A percentile compares a stretch with the other conserved stretches of the same genome.
phyloP scores from a whole-genome alignment of 1,140 invertebrate species.

The Augochlora pura region DNA sequence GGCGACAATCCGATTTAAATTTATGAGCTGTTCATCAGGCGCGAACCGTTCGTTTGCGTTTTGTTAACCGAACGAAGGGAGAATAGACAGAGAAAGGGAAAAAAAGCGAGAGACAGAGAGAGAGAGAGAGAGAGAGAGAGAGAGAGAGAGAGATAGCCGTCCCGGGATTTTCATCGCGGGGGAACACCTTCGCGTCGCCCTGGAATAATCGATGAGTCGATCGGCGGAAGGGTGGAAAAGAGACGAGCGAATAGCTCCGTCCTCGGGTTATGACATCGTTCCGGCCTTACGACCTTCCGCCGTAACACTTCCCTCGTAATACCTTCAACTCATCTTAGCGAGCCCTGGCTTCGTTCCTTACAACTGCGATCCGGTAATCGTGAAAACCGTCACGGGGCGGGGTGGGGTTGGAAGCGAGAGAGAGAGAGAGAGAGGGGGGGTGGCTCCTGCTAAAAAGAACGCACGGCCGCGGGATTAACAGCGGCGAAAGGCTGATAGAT shows the following conservation, averaged over 20 bases:
- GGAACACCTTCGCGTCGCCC: neutral
- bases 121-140: no score
- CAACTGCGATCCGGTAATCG: slow-evolving; percentile 8
- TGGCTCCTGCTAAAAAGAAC: no score
- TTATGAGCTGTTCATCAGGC: slow-evolving; percentile 39
- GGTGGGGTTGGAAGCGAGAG: neutral
- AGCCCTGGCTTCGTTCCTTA: neutral
- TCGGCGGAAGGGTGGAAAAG: neutral
- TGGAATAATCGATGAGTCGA: slow-evolving; percentile 47
- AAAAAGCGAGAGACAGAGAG: no score
- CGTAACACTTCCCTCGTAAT: slow-evolving; percentile 35
- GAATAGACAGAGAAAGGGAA: no score
- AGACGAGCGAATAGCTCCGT: slow-evolving; percentile 41
- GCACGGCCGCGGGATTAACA: slow-evolving; percentile 8
- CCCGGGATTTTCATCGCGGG: neutral
- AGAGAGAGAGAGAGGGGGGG: no score
- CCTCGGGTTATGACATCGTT: slow-evolving; percentile 42
- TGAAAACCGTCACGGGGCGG: neutral
- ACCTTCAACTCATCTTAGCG: slow-evolving; percentile 26
- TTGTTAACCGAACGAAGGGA: slow-evolving; percentile 13
- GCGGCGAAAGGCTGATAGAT: neutral
- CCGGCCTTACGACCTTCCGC: slow-evolving; percentile 38
- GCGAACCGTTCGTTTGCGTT: slow-evolving; percentile 33
- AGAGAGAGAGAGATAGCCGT: no score
- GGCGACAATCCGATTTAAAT: slow-evolving; percentile 39